Percentiles rank a stretch among this genome's conserved stretches.
Conservation (phyloP, 2,113 vertebrate genomes). For the Carassius gibelio region DNA sequence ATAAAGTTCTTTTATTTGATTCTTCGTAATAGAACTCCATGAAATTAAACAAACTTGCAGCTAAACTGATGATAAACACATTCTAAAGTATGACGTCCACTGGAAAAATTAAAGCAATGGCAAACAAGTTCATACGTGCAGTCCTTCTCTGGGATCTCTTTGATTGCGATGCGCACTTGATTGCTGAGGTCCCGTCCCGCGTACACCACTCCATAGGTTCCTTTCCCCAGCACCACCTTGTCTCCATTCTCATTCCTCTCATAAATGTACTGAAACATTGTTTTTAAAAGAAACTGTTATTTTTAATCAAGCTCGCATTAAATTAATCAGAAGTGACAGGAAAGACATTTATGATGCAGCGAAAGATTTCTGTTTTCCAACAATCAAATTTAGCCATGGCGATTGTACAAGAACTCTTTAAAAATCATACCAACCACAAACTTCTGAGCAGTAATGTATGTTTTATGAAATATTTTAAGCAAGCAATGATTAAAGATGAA, state of each 20-base stretch:
- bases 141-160: constrained; percentile 91
- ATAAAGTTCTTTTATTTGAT: too few species aligned
- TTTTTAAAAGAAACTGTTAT: neutral
- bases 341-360: neutral
- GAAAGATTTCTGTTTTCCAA: too few species aligned
- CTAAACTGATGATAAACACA: neutral
- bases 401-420: too few species aligned
- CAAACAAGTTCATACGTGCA: constrained; percentile 76
- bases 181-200: constrained; percentile 86
- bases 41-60: too few species aligned
- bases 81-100: neutral
- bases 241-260: constrained; percentile 81
- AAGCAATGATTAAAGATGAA: too few species aligned
- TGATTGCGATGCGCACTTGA: constrained; percentile 91
- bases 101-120: neutral
- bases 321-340: neutral
- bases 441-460: too few species aligned
- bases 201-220: constrained; percentile 89
- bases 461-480: neutral
- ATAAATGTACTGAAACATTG: constrained; percentile 79
- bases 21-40: too few species aligned
- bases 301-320: neutral
- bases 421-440: too few species aligned
- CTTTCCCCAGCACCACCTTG: constrained; percentile 86
- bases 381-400: neutral